Evolutionary conservation across 2,888 invertebrate genomes (phyloP).

Genomic region (Apamea anceps): DNA sequence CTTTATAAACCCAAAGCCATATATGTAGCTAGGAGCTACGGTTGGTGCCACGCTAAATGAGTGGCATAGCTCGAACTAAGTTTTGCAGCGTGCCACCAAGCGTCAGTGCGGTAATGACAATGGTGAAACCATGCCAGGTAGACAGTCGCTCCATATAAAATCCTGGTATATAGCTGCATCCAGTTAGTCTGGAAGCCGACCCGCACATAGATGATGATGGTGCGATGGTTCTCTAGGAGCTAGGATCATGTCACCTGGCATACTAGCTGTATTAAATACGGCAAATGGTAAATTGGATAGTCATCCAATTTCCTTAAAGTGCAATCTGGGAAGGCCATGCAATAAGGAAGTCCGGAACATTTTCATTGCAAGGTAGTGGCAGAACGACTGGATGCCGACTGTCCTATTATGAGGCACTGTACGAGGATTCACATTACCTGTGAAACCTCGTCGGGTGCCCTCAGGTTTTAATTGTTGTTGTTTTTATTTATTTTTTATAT

Average conservation of each 20-base stretch:
- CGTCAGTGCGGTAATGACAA: neutral
- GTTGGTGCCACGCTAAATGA: no score
- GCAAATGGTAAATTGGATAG: neutral
- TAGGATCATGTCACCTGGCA: neutral
- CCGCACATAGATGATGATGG: neutral
- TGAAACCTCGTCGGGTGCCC: no score
- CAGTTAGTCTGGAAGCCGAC: neutral
- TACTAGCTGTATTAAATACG: neutral
- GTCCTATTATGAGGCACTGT: no score
- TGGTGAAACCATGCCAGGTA: neutral
- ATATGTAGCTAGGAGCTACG: neutral
- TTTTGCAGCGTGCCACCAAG: neutral
- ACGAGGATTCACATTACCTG: no score
- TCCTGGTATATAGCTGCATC: neutral
- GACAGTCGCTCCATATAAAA: no score
- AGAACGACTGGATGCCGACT: no score
- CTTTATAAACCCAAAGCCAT: slow-evolving; percentile 2
- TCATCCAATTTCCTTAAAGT: slow-evolving; percentile 18
- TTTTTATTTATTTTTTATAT: no score
- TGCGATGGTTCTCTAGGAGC: neutral
- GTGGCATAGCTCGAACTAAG: neutral
- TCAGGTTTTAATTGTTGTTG: no score
- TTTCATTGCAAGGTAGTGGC: no score
- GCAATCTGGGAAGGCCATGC: slow-evolving; percentile 17
- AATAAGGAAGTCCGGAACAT: neutral